Evolutionary conservation across 1,140 invertebrate genomes (phyloP).

Genomic region (Spodoptera frugiperda): DNA sequence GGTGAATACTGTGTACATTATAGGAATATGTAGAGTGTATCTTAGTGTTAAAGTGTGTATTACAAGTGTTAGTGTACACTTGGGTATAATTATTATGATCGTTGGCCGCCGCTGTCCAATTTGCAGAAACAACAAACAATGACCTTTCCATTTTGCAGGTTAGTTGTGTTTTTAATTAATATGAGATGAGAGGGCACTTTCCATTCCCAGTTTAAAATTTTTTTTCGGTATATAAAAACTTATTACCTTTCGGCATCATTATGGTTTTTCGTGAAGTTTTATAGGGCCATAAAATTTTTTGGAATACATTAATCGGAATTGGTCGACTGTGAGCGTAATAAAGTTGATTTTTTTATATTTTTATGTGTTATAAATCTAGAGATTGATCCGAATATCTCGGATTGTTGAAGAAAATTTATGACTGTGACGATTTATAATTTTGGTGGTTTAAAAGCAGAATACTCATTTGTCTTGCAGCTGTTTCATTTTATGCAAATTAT

Average conservation of each 20-base stretch:
- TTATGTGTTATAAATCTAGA: constrained; percentile 34
- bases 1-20: constrained; percentile 51
- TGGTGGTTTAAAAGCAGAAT: too few relatives aligned
- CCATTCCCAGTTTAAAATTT: constrained; percentile 15
- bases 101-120: constrained; percentile 57
- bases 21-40: constrained; percentile 54
- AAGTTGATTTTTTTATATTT: constrained; percentile 36
- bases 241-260: constrained; percentile 31
- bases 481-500: constrained; percentile 33
- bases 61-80: constrained; percentile 57
- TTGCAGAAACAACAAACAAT: constrained; percentile 67
- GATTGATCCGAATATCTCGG: neutral
- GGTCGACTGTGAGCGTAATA: constrained; percentile 36
- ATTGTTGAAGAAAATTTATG: neutral
- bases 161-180: constrained; percentile 76
- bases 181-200: constrained; percentile 44
- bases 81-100: constrained; percentile 57
- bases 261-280: constrained; percentile 35
- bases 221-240: constrained; percentile 31
- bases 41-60: constrained; percentile 56
- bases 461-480: constrained; percentile 4
- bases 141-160: constrained; percentile 76
- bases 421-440: neutral
- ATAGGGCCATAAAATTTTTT: constrained; percentile 29
- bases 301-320: constrained; percentile 39